Evolutionary conservation across 2,113 vertebrate genomes (phyloP).

Genomic region (Phocoena sinus): DNA sequence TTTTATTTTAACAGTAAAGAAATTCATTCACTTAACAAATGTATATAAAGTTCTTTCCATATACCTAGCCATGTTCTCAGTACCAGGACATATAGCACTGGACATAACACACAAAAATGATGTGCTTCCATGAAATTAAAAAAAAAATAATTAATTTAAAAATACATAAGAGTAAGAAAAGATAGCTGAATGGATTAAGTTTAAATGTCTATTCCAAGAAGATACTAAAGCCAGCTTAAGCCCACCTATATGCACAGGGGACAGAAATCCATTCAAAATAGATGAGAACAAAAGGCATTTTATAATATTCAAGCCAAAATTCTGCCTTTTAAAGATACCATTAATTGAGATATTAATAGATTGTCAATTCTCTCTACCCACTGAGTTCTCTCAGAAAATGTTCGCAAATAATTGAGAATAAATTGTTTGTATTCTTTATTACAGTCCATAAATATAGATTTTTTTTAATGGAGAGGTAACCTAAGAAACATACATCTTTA

Average conservation of each 20-base stretch:
- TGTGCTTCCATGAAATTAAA: neutral
- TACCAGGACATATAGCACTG: neutral
- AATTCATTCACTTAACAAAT: neutral
- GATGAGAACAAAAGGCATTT: neutral
- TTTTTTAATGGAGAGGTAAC: neutral
- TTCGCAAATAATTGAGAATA: neutral
- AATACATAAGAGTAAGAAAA: neutral
- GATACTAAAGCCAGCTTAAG: neutral
- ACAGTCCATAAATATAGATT: neutral
- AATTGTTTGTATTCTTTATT: neutral
- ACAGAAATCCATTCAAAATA: neutral
- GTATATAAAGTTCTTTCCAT: neutral
- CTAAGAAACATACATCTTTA: neutral
- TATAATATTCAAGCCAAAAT: neutral
- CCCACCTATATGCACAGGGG: neutral
- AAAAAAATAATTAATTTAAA: neutral
- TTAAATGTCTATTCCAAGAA: neutral
- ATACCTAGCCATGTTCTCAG: neutral
- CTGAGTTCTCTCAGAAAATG: neutral
- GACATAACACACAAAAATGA: neutral
- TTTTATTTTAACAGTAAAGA: neutral
- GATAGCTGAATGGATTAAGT: neutral
- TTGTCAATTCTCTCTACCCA: neutral
- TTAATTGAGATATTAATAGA: neutral
- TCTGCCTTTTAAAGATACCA: neutral